Conservation (phyloP, 2,113 vertebrate genomes). For the Eudyptes chrysolophus region DNA sequence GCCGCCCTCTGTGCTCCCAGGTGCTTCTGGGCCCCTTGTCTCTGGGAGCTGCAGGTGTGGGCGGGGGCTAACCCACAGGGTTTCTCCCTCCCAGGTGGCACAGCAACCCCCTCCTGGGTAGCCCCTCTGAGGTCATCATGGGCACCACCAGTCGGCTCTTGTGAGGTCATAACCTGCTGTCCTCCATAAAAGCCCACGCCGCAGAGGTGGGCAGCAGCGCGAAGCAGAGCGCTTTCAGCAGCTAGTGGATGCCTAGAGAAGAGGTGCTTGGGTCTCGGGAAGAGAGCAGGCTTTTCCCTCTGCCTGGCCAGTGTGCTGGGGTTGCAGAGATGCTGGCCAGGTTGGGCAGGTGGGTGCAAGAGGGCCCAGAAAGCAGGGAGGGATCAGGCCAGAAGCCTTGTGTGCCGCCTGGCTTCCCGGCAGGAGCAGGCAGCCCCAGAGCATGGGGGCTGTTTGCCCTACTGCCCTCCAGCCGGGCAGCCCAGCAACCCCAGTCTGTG, state of each 20-base stretch:
- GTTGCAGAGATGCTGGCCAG: not conserved
- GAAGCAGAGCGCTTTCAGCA: not conserved
- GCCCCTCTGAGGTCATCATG: too few relatives aligned
- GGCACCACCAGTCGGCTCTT: too few relatives aligned
- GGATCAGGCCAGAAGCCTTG: not conserved
- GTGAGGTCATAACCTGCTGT: too few relatives aligned
- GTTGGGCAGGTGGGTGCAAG: not conserved
- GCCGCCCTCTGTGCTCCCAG: too few relatives aligned
- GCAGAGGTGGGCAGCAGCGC: not conserved
- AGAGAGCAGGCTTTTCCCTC: not conserved
- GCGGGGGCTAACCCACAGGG: too few relatives aligned
- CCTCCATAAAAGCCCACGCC: too few relatives aligned
- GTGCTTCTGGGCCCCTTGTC: too few relatives aligned
- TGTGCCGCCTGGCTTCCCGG: not conserved
- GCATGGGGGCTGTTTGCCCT: not conserved
- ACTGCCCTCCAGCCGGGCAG: not conserved
- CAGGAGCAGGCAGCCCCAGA: not conserved
- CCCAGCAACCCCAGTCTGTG: not conserved
- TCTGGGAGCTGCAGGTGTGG: too few relatives aligned
- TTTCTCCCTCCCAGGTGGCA: too few relatives aligned
- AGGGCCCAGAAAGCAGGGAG: not conserved
- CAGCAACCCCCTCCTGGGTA: too few relatives aligned
- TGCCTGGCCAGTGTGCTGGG: not conserved
- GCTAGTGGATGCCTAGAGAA: not conserved
- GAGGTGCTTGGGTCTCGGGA: not conserved